These are phyloP conservation scores for Canis aureus DNA, from an alignment of 2,113 vertebrate genomes.

Conservation along the genomic window DNA sequence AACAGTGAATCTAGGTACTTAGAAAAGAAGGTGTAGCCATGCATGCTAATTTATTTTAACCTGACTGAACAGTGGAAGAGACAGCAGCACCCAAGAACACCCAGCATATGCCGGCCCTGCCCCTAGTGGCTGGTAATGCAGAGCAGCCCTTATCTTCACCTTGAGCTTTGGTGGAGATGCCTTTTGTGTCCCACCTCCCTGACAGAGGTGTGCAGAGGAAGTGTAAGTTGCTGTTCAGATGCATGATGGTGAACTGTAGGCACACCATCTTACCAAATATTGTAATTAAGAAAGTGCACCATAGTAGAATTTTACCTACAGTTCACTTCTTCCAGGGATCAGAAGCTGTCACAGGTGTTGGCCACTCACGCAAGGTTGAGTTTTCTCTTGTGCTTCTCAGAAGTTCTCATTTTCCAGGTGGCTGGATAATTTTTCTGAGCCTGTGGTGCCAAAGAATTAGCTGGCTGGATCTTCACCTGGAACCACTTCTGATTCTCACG, in stretches of 20 bases:
- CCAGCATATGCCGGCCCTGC: no score
- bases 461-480: not conserved
- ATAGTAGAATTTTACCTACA: not conserved
- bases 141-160: not conserved
- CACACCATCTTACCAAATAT: not conserved
- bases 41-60: not conserved
- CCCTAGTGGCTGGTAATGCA: not conserved
- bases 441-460: not conserved
- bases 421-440: not conserved
- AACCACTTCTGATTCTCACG: not conserved
- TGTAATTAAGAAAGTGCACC: not conserved
- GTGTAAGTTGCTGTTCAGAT: not conserved
- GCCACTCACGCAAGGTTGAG: not conserved
- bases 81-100: not conserved
- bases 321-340: not conserved
- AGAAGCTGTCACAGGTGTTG: not conserved
- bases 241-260: not conserved
- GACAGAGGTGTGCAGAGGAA: not conserved
- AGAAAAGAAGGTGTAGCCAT: not conserved
- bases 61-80: not conserved
- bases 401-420: not conserved
- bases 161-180: not conserved
- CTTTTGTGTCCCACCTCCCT: not conserved
- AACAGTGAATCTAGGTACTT: not conserved
- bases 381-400: constrained; percentile 8